Conservation (phyloP, 2,113 vertebrate species). For the Saccopteryx leptura region DNA sequence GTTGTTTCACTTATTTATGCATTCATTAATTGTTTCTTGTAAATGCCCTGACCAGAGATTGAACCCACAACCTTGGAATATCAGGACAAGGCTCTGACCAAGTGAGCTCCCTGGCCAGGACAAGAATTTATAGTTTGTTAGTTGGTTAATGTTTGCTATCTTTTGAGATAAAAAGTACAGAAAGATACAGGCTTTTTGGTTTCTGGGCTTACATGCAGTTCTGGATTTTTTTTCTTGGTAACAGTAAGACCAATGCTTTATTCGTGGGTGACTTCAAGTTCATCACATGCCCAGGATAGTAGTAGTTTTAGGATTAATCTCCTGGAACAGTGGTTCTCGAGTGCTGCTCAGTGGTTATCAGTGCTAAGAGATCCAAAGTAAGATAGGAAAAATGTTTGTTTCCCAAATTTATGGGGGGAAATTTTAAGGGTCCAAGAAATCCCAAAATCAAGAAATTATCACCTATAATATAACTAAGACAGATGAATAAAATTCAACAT, state of each 20-base stretch:
- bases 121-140: neutral
- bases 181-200: neutral
- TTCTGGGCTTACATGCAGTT: neutral
- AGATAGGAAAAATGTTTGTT: neutral
- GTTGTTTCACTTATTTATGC: no score
- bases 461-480: neutral
- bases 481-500: neutral
- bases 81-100: no score
- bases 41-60: no score
- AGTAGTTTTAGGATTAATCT: neutral
- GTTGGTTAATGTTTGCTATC: neutral
- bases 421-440: neutral
- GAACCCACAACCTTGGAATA: no score
- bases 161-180: neutral
- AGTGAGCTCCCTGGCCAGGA: no score
- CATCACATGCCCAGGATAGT: neutral
- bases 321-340: neutral
- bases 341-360: neutral
- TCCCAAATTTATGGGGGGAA: neutral
- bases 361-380: neutral
- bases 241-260: neutral
- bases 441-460: neutral
- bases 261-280: neutral
- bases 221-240: neutral
- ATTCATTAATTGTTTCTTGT: no score